Evolutionary conservation across 1,140 invertebrate species (phyloP), one percentile per base, ranked within the genome.

Genomic region (Microplitis demolitor): DNA sequence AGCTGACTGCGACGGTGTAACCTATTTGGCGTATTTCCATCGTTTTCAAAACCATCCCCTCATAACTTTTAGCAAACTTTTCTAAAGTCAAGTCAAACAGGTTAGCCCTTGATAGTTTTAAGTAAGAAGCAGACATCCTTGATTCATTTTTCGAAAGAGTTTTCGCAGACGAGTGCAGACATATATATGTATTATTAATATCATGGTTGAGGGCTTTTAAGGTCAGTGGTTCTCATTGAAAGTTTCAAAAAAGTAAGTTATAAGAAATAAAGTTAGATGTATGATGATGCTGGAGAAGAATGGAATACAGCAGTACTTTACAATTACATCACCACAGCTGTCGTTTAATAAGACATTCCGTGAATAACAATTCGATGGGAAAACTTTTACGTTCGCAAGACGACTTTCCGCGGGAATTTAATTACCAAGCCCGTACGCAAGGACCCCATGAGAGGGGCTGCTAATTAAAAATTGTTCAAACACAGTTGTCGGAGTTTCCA

Each of bases 391-490:
- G n/a, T 56, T 34, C 16, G 37, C 9, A 16, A 9, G 56, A 33
- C n/a, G 63, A 72, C 62, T 66, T 72, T 72, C 50, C 51, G 24
- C 37, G 34, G 62, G 56, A 71, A 72, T 66, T 71, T 37, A 37
- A 35, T 62, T 37, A 62, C 45, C 16, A 16, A 14, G 31, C 9
- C 3, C 51, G 16, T 35, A 34, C 53, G 53, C 69, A 39, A 66
- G 60, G n/a, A 50, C 37, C 62, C 51, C 45, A 31, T 45, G 54
- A 60, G 11, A 6, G 39, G 64, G 56, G 70, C 61, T 72, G 71
- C 71, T 72, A 72, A 72, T 72, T 72, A 72, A 72, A 72, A 72
- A 72, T 72, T 72, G 71, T 72, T 72, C 71, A 72, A 72, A 72
- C 71, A 72, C 54, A 72, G 71, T 72, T 61, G 54, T 67, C 54